Evolutionary conservation across 2,888 invertebrate species (phyloP).

Genomic region (Dichetophora obliterata): DNA sequence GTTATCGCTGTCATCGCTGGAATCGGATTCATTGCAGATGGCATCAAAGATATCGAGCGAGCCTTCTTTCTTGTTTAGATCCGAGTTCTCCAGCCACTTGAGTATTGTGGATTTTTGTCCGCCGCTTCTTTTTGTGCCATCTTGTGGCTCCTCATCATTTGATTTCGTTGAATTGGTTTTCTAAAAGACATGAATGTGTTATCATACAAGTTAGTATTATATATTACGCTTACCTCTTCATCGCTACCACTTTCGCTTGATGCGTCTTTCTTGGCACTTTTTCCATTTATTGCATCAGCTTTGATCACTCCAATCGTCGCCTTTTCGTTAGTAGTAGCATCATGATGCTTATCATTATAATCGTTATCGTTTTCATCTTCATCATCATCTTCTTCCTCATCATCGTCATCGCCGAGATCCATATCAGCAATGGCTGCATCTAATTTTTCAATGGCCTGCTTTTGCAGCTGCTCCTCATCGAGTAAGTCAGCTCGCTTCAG

Average conservation of each 20-base stretch:
- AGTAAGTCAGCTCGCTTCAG: conserved; percentile 56
- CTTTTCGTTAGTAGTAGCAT: conserved; percentile 28
- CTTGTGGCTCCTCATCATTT: background rate
- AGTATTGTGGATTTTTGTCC: conserved; percentile 59
- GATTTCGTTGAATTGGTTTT: conserved; percentile 3
- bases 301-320: conserved; percentile 27
- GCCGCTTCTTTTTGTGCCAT: background rate
- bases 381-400: conserved; percentile 52
- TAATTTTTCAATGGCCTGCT: conserved; percentile 59
- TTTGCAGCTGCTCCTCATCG: conserved; percentile 55
- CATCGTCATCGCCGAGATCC: conserved; percentile 54
- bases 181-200: background rate
- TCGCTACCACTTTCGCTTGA: conserved; percentile 37
- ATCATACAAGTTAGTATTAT: background rate
- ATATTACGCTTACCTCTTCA: conserved; percentile 28
- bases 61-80: conserved; percentile 65
- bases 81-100: conserved; percentile 67
- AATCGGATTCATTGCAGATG: conserved; percentile 63
- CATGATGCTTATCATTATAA: conserved; percentile 24
- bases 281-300: conserved; percentile 41
- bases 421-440: conserved; percentile 56
- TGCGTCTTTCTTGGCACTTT: conserved; percentile 30
- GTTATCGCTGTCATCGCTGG: conserved; percentile 55
- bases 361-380: conserved; percentile 36
- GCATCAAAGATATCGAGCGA: conserved; percentile 67